Evolutionary conservation across 2,888 invertebrate species (phyloP).

Genomic region (Holacanthella duospinosa): DNA sequence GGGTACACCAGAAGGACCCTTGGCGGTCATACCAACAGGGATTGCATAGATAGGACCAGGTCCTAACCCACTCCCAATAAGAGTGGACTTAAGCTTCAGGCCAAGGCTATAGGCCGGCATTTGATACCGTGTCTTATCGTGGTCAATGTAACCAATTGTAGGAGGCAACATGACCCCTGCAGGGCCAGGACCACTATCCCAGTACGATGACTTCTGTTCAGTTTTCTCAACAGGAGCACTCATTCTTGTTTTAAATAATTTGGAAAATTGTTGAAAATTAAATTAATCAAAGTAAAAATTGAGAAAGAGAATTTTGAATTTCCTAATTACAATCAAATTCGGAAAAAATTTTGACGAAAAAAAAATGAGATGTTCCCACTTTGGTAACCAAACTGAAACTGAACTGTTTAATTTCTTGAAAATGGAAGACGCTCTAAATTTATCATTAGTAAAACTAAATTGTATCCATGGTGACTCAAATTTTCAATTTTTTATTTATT

Average conservation of each 20-base stretch:
- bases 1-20: constrained; percentile 22
- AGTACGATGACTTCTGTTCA: background rate
- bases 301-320: background rate
- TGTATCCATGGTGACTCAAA: too few species aligned
- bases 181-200: background rate
- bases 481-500: too few species aligned
- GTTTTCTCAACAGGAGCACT: background rate
- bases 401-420: too few species aligned
- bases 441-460: too few species aligned
- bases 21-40: constrained; percentile 27
- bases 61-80: constrained; percentile 27
- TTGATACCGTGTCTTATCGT: constrained; percentile 50
- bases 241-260: background rate
- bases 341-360: too few species aligned
- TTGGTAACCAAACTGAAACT: too few species aligned
- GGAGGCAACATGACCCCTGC: constrained; percentile 53
- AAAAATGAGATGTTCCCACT: too few species aligned
- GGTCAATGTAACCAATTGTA: constrained; percentile 51
- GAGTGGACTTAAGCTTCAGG: constrained; percentile 27
- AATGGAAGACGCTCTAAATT: too few species aligned
- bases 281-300: background rate
- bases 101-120: constrained; percentile 31
- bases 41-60: constrained; percentile 32
- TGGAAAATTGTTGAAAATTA: background rate
- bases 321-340: too few species aligned